Conservation (phyloP, 2,797 vertebrate species). For the Zalophus californianus region DNA sequence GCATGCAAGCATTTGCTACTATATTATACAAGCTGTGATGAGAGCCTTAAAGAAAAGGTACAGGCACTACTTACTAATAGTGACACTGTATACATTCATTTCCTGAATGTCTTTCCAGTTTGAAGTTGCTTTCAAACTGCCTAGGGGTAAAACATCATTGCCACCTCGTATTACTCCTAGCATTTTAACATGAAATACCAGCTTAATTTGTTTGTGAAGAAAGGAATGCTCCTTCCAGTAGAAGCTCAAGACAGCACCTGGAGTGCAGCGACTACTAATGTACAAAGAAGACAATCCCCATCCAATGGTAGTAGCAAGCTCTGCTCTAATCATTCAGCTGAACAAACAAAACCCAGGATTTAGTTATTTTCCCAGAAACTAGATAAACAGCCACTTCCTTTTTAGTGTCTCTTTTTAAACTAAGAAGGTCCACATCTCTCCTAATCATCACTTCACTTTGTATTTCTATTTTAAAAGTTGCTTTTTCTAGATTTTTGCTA, state of each 20-base stretch:
- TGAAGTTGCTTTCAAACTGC: background rate
- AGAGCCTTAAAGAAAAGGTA: background rate
- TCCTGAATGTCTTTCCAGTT: background rate
- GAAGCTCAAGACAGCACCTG: constrained; percentile 54
- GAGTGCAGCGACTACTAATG: background rate
- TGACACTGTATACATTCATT: background rate
- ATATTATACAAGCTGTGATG: background rate
- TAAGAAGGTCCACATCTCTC: constrained; percentile 79
- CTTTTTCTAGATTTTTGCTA: constrained; percentile 66
- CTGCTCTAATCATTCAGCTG: constrained; percentile 89
- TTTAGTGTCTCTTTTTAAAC: constrained; percentile 85
- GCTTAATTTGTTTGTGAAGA: constrained; percentile 17
- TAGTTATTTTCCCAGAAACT: constrained; percentile 90
- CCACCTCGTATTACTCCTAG: background rate
- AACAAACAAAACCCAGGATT: constrained; percentile 88
- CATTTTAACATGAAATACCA: background rate
- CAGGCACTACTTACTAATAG: background rate
- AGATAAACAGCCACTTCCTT: constrained; percentile 90
- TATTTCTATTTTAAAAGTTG: constrained; percentile 73
- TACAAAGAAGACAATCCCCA: constrained; percentile 79
- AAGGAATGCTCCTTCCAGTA: constrained; percentile 58
- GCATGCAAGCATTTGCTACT: background rate
- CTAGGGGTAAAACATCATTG: background rate
- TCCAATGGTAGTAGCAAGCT: constrained; percentile 69
- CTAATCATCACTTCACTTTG: constrained; percentile 71